These are phyloP conservation scores for Trichogramma pretiosum DNA, from an alignment of 1,140 invertebrate species.

Conservation along the genomic window DNA sequence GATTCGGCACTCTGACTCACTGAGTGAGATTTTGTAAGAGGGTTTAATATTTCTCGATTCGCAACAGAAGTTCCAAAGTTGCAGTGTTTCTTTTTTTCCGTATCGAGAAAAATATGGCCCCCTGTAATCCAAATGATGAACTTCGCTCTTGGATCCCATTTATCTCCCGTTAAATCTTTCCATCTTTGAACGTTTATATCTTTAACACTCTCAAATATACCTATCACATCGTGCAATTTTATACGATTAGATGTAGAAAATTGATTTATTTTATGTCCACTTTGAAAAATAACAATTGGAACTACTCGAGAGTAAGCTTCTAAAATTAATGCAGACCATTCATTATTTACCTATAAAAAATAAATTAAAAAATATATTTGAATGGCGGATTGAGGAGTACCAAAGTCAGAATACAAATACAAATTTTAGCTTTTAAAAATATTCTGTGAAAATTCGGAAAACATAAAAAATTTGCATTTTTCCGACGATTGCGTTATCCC, in stretches of 20 bases:
- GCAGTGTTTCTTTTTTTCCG: background rate
- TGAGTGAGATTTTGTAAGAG: background rate
- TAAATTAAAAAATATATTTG: no score
- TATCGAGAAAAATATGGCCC: background rate
- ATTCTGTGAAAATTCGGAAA: no score
- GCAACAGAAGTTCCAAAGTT: background rate
- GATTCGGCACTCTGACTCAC: background rate
- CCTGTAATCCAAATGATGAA: constrained; percentile 1
- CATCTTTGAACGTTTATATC: background rate
- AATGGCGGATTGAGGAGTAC: no score
- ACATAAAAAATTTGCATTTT: no score
- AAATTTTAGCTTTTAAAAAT: no score
- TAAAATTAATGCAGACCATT: background rate
- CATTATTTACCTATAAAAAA: background rate
- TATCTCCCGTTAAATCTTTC: background rate
- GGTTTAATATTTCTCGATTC: background rate
- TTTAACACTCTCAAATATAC: background rate
- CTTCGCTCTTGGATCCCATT: background rate
- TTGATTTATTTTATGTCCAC: background rate
- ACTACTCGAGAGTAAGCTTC: background rate
- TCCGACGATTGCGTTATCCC: no score
- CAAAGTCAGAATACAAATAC: no score
- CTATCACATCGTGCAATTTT: background rate
- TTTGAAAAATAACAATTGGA: background rate
- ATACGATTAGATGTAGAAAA: background rate